Evolutionary conservation across 2,797 vertebrate species (phyloP).

Genomic region (Labroides dimidiatus): DNA sequence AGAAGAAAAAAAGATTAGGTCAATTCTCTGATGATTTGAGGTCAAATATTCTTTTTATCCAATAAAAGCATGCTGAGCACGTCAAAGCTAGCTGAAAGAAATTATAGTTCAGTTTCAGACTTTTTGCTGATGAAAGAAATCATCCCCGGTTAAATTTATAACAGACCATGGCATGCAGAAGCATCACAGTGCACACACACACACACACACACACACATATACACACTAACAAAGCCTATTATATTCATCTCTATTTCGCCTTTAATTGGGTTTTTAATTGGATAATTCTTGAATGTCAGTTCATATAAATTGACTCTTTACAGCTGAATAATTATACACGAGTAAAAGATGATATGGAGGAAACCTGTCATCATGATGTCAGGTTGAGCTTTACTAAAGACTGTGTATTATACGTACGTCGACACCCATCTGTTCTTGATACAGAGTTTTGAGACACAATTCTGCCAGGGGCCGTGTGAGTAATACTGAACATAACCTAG

Average conservation of each 20-base stretch:
- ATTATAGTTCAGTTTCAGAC: neutral
- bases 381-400: neutral
- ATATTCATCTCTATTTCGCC: constrained; percentile 14
- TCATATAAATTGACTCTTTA: constrained; percentile 24
- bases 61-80: neutral
- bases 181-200: neutral
- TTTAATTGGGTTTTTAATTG: constrained; percentile 47
- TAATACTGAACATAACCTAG: no score
- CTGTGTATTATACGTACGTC: no score
- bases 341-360: neutral
- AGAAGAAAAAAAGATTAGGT: constrained; percentile 11
- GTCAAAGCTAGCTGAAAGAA: constrained; percentile 6
- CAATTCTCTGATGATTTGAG: constrained; percentile 27
- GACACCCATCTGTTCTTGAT: no score
- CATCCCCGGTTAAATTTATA: constrained; percentile 13
- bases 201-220: no score
- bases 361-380: neutral
- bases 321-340: neutral
- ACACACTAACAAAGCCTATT: neutral
- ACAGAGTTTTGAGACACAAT: no score
- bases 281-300: constrained; percentile 24
- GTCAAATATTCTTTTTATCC: constrained; percentile 31
- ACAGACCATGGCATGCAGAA: constrained; percentile 1
- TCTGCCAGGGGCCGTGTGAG: no score
- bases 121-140: constrained; percentile 7